A percentile compares a stretch with the other conserved stretches of the same genome.
Conservation (phyloP, 2,113 vertebrate species). For the Microtus oregoni region DNA sequence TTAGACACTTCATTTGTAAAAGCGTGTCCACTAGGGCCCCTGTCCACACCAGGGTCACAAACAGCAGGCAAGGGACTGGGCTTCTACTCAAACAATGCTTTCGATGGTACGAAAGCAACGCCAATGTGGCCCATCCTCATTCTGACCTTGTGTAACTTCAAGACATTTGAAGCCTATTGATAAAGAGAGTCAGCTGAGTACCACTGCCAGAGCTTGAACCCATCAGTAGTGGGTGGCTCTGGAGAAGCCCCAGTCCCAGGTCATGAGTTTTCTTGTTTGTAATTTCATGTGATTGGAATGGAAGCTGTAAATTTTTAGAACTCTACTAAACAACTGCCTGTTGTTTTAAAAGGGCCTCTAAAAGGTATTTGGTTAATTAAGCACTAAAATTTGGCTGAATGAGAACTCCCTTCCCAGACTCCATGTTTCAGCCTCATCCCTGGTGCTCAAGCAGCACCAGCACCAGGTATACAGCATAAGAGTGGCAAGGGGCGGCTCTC, state of each 20-base stretch:
- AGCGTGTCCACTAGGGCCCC: neutral
- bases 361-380: slow-evolving; percentile 31
- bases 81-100: neutral
- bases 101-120: neutral
- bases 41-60: neutral
- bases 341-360: neutral
- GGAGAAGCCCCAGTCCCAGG: neutral
- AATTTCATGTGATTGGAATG: neutral
- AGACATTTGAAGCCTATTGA: neutral
- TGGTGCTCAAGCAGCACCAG: neutral
- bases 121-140: neutral
- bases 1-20: neutral
- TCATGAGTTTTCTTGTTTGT: neutral
- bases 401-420: slow-evolving; percentile 11
- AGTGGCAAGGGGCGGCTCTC: neutral
- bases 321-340: slow-evolving; percentile 45
- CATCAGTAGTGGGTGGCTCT: neutral
- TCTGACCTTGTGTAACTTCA: neutral
- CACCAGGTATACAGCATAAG: neutral
- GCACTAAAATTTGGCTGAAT: slow-evolving; percentile 35
- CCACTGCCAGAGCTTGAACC: neutral
- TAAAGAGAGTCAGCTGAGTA: neutral
- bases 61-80: neutral
- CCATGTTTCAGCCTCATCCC: neutral
- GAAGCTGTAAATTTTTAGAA: neutral